Evolutionary conservation across 2,113 vertebrate genomes (phyloP), one percentile per base, ranked within the genome.

Genomic region (Cephalopterus ornatus): DNA sequence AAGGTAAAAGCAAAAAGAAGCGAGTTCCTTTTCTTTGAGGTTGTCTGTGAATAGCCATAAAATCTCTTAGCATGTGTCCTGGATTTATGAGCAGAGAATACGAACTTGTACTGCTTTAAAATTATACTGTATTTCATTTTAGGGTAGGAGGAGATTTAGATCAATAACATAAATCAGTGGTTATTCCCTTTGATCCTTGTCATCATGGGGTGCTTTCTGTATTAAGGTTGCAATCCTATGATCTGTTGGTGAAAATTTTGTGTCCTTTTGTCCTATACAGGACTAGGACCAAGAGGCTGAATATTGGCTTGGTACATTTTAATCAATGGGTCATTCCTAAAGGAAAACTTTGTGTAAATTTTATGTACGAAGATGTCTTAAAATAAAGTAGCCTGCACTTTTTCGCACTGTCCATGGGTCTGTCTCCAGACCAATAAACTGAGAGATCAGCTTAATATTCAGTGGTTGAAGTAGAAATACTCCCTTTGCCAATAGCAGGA

Each of bases 181-280:
- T 5, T 47, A 41, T 32, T 32, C 8, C 33, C 27, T 87, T 24
- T 73, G 41, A 77, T 66, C 47, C 23, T 37, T 85, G 13, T n/a
- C 35, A 8, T 33, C 0, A 0, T 24, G 39, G 1, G 2, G 19
- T 42, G 15, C 18, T 72, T 85, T 68, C 39, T 5, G 2, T 30
- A 23, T 9, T 20, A 47, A 0, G 0, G 8, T 8, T 66, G 20
- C 23, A 55, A 9, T 32, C 22, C 47, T 72, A 1, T 41, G 37
- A 58, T 39, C 33, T 33, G 3, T 16, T 78, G 50, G 17, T 72
- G 55, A 74, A 82, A 93, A 46, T 42, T 52, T 65, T 44, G 7
- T 55, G 20, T 20, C 12, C 11, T 88, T 83, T 79, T 72, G 53
- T 73, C 12, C 32, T 79, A 4, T 20, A 46, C 12, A 39, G 63